Evolutionary conservation across 2,113 vertebrate genomes (phyloP).

Genomic region (Cyprinodon variegatus): DNA sequence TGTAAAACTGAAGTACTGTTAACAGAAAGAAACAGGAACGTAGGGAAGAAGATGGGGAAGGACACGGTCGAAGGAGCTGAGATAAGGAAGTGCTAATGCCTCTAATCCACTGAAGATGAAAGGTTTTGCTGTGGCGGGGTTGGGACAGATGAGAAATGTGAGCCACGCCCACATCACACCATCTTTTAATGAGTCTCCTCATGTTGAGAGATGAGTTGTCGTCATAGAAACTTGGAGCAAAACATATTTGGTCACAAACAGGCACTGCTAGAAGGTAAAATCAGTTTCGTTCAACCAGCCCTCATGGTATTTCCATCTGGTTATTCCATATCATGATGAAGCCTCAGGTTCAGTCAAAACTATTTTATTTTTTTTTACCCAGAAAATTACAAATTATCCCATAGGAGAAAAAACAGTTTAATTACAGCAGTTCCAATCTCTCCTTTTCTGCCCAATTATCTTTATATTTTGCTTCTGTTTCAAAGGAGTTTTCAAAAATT

Average conservation of each 20-base stretch:
- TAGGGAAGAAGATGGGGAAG: slow-evolving; percentile 30
- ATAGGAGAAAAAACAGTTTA: too few species aligned
- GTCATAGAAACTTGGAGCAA: slow-evolving; percentile 26
- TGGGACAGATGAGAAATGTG: slow-evolving; percentile 21
- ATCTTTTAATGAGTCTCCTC: slow-evolving; percentile 22
- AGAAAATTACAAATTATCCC: too few species aligned
- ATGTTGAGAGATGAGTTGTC: slow-evolving; percentile 5
- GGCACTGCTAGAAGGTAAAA: neutral
- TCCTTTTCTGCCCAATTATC: too few species aligned
- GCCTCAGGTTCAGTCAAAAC: neutral
- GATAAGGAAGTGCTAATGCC: slow-evolving; percentile 67
- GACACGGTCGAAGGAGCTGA: slow-evolving; percentile 39
- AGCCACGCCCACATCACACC: slow-evolving; percentile 46
- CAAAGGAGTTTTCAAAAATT: neutral
- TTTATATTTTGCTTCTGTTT: too few species aligned
- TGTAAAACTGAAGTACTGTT: slow-evolving; percentile 16
- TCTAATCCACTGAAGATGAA: slow-evolving; percentile 61
- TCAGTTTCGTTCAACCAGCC: neutral
- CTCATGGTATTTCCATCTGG: neutral
- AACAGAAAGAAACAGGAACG: slow-evolving; percentile 19
- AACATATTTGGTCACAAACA: slow-evolving; percentile 20
- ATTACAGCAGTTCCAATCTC: too few species aligned
- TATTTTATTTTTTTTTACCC: neutral
- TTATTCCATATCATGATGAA: neutral
- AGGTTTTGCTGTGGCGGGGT: slow-evolving; percentile 22